Evolutionary conservation across 1,140 invertebrate species (phyloP), one percentile per base, ranked within the genome.

Genomic region (Acromyrmex echinatior): DNA sequence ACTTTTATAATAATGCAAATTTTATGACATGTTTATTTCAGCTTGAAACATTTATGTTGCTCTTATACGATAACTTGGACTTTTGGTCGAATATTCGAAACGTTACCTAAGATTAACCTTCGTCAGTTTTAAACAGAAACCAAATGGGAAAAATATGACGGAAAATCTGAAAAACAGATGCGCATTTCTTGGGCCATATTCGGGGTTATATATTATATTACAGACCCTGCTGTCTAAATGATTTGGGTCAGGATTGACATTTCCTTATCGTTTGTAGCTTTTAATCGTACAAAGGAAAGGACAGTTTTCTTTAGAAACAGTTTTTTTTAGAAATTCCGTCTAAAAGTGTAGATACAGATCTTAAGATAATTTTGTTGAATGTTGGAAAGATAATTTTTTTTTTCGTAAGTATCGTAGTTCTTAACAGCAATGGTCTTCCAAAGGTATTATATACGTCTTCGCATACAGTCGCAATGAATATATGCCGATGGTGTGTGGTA

Each of bases 151-250:
- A 51, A 3, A 14, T 21, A 62, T 0, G 14, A 76, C 9, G 14
- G 28, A 45, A 87, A 86, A 77, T 89, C 66, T 89, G 87, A 81
- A 77, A 77, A 65, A 10, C 89, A 91, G 58, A 77, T 91, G 89
- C n/a, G 45, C n/a, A 9, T 21, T 74, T 74, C 62, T 12, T 12
- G 21, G 12, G 14, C 53, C 14, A 6, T 39, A 14, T 60, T 51
- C 14, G 1, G 39, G 9, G 39, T 45, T 45, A 45, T 10, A 35
- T 45, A 1, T 16, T 45, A 18, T 25, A 21, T 74, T 58, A 10
- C 39, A 70, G 5, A 9, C 12, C 2, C 16, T 45, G 9, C 16
- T 28, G 25, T 12, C 31, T 9, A 21, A 53, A 18, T 5, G 16
- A 28, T 16, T 10, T 25, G 16, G 16, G 39, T 10, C 7, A 16